A percentile compares a stretch with the other conserved stretches of the same genome.
These are phyloP conservation scores for Rhimphoctona megacephalus DNA, from an alignment of 2,888 invertebrate species.

Conservation along the genomic window DNA sequence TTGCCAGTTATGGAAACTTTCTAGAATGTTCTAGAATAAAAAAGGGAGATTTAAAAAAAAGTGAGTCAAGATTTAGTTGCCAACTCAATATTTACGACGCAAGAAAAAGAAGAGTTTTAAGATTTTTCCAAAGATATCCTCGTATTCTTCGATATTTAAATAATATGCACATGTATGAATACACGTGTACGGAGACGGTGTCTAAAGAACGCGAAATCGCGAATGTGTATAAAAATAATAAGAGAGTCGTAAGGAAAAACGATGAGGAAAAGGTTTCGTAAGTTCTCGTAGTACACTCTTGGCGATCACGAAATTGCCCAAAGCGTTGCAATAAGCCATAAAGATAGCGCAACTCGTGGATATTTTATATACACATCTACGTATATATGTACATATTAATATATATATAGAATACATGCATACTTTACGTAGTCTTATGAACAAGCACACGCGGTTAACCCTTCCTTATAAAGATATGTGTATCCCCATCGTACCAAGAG, in stretches of 20 bases:
- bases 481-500: conserved; percentile 72
- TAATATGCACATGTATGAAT: background rate
- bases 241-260: conserved; percentile 50
- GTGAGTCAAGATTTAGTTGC: too few species aligned
- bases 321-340: conserved; percentile 83
- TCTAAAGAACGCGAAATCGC: background rate
- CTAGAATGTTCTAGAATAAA: too few species aligned
- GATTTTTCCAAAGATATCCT: too few species aligned
- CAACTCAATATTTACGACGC: too few species aligned
- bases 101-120: too few species aligned
- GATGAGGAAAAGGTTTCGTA: conserved; percentile 61
- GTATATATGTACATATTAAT: conserved; percentile 6
- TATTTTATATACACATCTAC: conserved; percentile 61
- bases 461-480: conserved; percentile 74
- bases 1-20: too few species aligned
- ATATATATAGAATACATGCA: background rate
- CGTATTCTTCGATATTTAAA: too few species aligned
- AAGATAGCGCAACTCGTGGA: conserved; percentile 79
- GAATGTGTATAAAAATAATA: conserved; percentile 61
- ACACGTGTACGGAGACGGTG: background rate
- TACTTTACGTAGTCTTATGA: background rate
- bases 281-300: conserved; percentile 61
- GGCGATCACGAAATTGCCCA: conserved; percentile 82
- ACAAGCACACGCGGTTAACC: conserved; percentile 68
- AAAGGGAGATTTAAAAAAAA: too few species aligned